phyloP scores from a whole-genome alignment of 2,113 vertebrate genomes.

The Clarias batrachus region DNA sequence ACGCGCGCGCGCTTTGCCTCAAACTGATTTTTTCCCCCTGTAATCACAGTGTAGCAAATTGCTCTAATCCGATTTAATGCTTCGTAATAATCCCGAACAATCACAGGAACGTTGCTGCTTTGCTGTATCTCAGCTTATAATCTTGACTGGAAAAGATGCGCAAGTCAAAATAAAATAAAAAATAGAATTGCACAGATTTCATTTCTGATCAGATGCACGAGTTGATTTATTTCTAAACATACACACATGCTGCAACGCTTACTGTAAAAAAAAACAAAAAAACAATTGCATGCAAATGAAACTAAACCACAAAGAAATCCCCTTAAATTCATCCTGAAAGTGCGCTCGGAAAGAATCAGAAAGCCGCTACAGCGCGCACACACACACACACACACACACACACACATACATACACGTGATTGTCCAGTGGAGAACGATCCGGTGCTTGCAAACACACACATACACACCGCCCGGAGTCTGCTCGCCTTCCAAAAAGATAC shows the following conservation, averaged over 20 bases:
- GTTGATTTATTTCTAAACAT: not conserved
- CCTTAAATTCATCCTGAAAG: not conserved
- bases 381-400: not conserved
- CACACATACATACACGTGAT: not conserved
- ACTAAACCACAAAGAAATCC: not conserved
- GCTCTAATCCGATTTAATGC: not conserved
- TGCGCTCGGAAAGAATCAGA: not conserved
- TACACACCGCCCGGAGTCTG: not conserved
- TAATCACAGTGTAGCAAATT: not conserved
- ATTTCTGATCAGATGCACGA: not conserved
- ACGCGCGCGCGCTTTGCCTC: no score
- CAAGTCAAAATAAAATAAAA: not conserved
- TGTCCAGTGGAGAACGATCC: conserved; percentile 4
- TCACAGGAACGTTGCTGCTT: not conserved
- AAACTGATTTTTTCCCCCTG: not conserved
- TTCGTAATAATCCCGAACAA: not conserved
- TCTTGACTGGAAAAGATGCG: not conserved
- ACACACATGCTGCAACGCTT: not conserved
- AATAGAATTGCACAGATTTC: not conserved
- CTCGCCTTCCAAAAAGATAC: not conserved
- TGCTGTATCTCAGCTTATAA: not conserved
- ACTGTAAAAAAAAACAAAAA: not conserved
- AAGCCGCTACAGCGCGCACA: not conserved
- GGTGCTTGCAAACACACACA: not conserved
- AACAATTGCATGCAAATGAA: not conserved